phyloP scores from a whole-genome alignment of 1,140 invertebrate genomes.

The Caerostris extrusa region DNA sequence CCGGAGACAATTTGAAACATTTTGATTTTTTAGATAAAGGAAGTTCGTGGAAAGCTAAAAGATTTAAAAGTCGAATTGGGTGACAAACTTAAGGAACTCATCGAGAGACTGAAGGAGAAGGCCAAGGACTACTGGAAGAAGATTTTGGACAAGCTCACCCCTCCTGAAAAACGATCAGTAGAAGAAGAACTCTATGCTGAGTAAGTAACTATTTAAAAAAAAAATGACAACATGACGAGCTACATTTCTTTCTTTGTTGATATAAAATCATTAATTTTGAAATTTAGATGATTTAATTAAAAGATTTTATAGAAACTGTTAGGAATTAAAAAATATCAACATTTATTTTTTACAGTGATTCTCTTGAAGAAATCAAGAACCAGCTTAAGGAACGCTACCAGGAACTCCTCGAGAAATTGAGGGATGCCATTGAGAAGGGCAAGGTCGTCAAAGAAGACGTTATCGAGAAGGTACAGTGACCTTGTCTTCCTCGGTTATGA shows the following conservation, averaged over 20 bases:
- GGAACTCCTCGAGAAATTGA: slow-evolving; percentile 50
- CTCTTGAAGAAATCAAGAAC: neutral
- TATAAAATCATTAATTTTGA: neutral
- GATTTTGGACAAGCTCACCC: slow-evolving; percentile 41
- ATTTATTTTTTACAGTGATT: neutral
- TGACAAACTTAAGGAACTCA: slow-evolving; percentile 36
- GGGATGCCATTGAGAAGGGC: slow-evolving; percentile 62
- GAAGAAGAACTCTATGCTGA: slow-evolving; percentile 25
- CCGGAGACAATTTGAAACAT: too few species aligned
- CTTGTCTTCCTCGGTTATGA: too few species aligned
- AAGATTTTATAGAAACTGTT: neutral
- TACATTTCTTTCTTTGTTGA: neutral
- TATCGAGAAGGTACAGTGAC: slow-evolving; percentile 16
- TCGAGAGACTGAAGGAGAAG: slow-evolving; percentile 56
- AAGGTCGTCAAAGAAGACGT: slow-evolving; percentile 49
- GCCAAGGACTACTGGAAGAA: slow-evolving; percentile 47
- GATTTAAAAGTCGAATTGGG: slow-evolving; percentile 39
- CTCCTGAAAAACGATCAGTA: neutral
- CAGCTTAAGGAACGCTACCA: slow-evolving; percentile 40
- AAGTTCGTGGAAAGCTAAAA: neutral
- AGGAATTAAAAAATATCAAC: neutral
- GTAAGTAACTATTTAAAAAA: neutral
- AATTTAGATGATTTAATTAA: too few species aligned
- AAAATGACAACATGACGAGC: neutral
- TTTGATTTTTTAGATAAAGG: slow-evolving; percentile 16